Base-by-base conservation (phyloP, 2,888 invertebrate species). In the Marasmarcha lunaedactyla region DNA sequence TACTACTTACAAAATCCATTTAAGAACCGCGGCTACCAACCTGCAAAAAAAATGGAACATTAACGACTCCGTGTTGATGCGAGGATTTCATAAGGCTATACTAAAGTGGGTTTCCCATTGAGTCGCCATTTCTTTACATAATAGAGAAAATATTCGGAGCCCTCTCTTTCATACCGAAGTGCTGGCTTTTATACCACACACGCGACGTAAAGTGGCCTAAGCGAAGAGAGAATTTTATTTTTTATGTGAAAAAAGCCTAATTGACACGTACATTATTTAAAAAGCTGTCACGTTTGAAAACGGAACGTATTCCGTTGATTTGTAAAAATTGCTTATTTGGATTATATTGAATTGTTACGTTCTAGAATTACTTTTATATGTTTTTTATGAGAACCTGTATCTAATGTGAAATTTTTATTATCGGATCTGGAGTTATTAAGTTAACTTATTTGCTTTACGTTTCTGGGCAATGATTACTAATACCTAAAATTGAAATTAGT, bases 111-210 rank as follows among this genome's bases (percentile, higher is more conserved):
- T 41, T 36, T 48, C 46, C 51, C 53, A 54, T 55, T 56, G 49
- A 57, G 51, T 49, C 42, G 50, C 42, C 46, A 49, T 54, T 52
- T 52, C 55, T 55, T 54, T 51, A 54, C 50, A 11, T 48, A 46
- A 44, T 51, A 49, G 53, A 52, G 59, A 50, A 62, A 61, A 59
- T 52, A 60, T 68, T 54, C 59, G 56, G 58, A 62, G 58, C 59
- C 53, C 49, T 50, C 52, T 55, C 59, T 57, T 62, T 66, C 57
- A 57, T 48, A 55, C 50, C 57, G 55, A 59, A 63, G 55, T 51
- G 52, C 43, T 43, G 60, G 50, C 65, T 65, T 65, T 69, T 62
- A 53, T 54, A 57, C 51, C 56, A 46, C 51, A 48, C 42, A 46
- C 46, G 46, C 41, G 52, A 43, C 44, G 37, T 15, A 25, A 20